phyloP scores from a whole-genome alignment of 2,888 invertebrate genomes.

The Lepetodrilus schrolli region DNA sequence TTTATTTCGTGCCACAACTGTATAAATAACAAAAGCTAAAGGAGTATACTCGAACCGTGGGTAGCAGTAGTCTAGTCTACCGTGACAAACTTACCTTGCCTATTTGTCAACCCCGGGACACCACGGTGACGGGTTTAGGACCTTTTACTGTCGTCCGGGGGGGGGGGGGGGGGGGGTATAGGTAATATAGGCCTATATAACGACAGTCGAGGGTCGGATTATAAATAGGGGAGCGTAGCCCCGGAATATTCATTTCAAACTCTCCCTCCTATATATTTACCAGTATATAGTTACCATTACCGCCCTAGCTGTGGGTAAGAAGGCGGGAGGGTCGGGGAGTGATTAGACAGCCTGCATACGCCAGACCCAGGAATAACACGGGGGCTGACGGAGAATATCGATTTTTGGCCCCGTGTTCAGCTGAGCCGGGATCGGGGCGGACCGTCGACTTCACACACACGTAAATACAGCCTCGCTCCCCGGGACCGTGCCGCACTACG shows the following conservation, averaged over 20 bases:
- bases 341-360: slow-evolving; percentile 24
- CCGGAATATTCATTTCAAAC: not conserved
- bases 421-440: not conserved
- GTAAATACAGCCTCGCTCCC: not conserved
- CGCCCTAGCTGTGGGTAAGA: slow-evolving; percentile 8
- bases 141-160: not conserved
- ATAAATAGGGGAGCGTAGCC: not conserved
- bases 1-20: slow-evolving; percentile 26
- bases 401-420: slow-evolving; percentile 13
- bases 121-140: slow-evolving; percentile 12
- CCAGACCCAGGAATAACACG: slow-evolving; percentile 26
- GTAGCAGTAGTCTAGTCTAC: not conserved
- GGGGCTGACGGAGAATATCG: slow-evolving; percentile 2
- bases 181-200: no score
- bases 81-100: slow-evolving; percentile 15
- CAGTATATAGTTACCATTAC: not conserved
- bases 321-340: slow-evolving; percentile 27
- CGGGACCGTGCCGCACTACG: not conserved
- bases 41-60: not conserved
- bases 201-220: no score
- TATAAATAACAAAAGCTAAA: slow-evolving; percentile 27
- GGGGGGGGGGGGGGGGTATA: not conserved
- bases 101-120: not conserved
- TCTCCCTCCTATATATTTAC: slow-evolving; percentile 15
- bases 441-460: not conserved